A percentile compares a stretch with the other conserved stretches of the same genome.
These are phyloP conservation scores for Cetonia aurata DNA, from an alignment of 2,888 invertebrate species.

Conservation along the genomic window DNA sequence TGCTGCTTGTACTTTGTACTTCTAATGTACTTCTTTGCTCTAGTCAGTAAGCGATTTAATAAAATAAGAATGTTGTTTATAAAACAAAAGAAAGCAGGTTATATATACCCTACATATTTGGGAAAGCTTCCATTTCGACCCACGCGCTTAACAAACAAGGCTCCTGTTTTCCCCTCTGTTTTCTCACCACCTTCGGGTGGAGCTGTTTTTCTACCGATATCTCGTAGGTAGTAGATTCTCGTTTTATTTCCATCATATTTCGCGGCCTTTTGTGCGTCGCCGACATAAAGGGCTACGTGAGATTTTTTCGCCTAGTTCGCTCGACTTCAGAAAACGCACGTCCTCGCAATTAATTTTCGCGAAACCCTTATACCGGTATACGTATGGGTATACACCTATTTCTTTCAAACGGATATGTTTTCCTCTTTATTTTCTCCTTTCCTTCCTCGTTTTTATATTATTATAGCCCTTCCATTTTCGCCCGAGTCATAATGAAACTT, in stretches of 20 bases:
- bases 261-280: slow-evolving; percentile 8
- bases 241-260: slow-evolving; percentile 10
- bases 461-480: slow-evolving; percentile 17
- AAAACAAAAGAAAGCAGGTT: too few species aligned
- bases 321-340: slow-evolving; percentile 17
- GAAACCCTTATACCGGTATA: not conserved
- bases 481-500: slow-evolving; percentile 31
- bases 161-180: too few species aligned
- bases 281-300: slow-evolving; percentile 17
- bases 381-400: not conserved
- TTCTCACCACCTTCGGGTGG: too few species aligned
- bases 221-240: not conserved
- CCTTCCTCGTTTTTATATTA: slow-evolving; percentile 10
- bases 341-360: slow-evolving; percentile 26
- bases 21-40: too few species aligned
- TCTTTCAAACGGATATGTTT: slow-evolving; percentile 29
- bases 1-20: too few species aligned
- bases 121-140: too few species aligned
- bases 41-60: too few species aligned
- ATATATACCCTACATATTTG: too few species aligned
- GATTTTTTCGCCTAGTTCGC: slow-evolving; percentile 4
- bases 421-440: slow-evolving; percentile 9
- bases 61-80: too few species aligned
- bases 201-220: not conserved
- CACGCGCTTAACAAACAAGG: not conserved